Conservation (phyloP, 2,888 invertebrate species). For the Campoplex capitator region DNA sequence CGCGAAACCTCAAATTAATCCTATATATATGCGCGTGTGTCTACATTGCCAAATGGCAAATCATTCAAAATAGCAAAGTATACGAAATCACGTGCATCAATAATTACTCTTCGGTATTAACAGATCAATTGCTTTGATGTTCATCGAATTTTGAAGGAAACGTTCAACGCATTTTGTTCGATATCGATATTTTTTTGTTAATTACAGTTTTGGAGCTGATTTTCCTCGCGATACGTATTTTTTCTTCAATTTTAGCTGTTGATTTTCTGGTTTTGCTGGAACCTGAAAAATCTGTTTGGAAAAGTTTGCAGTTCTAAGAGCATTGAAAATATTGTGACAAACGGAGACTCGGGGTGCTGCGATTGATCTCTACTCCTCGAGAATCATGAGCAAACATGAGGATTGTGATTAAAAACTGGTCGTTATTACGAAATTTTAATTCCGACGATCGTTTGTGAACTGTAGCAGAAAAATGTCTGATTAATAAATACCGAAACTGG, state of each 20-base stretch:
- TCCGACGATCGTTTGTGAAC: not conserved
- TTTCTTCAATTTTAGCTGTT: too few species aligned
- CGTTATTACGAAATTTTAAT: not conserved
- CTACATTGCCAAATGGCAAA: not conserved
- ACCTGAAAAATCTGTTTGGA: not conserved
- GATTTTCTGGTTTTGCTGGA: not conserved
- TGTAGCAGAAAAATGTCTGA: not conserved
- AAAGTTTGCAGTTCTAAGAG: too few species aligned
- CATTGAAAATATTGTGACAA: not conserved
- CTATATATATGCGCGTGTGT: slow-evolving; percentile 2
- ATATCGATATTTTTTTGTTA: too few species aligned
- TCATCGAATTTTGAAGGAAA: too few species aligned
- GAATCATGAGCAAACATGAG: not conserved
- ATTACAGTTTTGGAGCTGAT: too few species aligned
- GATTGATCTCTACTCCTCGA: not conserved
- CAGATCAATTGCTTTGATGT: too few species aligned
- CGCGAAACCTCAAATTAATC: slow-evolving; percentile 17
- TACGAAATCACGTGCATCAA: not conserved
- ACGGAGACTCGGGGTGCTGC: not conserved
- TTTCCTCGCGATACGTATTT: too few species aligned
- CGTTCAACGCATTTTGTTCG: too few species aligned
- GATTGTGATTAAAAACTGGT: not conserved
- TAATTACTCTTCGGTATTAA: not conserved
- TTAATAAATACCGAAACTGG: not conserved
- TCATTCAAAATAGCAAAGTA: not conserved